phyloP scores from a whole-genome alignment of 1,140 invertebrate species.

The Macrobrachium rosenbergii region DNA sequence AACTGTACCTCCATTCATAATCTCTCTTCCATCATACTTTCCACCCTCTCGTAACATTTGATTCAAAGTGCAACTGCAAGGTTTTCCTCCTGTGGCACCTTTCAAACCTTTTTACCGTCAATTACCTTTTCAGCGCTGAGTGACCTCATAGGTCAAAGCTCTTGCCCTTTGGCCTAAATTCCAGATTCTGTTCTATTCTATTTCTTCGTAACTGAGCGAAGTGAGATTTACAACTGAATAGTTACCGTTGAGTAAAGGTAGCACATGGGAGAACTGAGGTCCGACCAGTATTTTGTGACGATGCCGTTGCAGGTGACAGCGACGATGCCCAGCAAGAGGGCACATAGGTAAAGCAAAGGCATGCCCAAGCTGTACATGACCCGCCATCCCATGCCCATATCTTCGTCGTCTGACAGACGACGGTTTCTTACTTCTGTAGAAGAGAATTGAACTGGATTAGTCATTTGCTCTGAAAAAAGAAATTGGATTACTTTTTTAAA shows the following conservation, averaged over 20 bases:
- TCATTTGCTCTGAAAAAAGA: neutral
- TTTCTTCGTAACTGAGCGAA: neutral
- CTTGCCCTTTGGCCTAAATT: no score
- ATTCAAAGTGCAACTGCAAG: no score
- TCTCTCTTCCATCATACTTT: no score
- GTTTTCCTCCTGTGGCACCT: no score
- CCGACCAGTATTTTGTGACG: constrained; percentile 40
- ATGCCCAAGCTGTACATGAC: constrained; percentile 39
- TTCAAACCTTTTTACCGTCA: no score
- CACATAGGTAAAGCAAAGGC: constrained; percentile 31
- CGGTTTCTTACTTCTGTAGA: neutral
- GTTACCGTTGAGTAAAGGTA: constrained; percentile 45
- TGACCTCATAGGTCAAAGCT: no score
- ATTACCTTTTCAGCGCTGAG: no score
- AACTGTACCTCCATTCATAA: no score
- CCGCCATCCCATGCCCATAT: neutral
- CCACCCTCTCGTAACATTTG: no score
- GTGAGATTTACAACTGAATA: neutral
- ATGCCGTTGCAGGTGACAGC: constrained; percentile 37
- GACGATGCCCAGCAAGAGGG: constrained; percentile 10
- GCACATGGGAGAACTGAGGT: neutral
- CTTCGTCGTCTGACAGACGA: neutral
- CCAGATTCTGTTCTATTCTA: no score
- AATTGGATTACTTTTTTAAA: neutral
- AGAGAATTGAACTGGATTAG: neutral